A percentile compares a stretch with the other conserved stretches of the same genome.
Evolutionary conservation across 2,113 vertebrate genomes (phyloP).

Genomic region (Mungos mungo): DNA sequence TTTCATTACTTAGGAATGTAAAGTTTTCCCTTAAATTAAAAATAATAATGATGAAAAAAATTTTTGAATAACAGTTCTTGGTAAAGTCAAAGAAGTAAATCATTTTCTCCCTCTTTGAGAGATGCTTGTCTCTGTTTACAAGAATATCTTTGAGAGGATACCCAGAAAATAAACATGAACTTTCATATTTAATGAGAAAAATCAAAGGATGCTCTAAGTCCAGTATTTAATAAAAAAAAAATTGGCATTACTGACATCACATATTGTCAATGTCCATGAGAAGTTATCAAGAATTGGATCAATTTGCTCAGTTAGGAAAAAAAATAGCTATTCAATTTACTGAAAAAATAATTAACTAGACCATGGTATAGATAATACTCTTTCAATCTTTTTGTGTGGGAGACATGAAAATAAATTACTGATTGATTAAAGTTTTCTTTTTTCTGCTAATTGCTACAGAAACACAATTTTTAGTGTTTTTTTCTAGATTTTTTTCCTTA

Average conservation of each 20-base stretch:
- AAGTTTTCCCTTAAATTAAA: constrained; percentile 57
- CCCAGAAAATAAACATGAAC: constrained; percentile 50
- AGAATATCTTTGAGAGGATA: constrained; percentile 52
- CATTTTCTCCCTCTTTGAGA: constrained; percentile 46
- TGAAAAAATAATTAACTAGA: not conserved
- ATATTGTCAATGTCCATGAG: not conserved
- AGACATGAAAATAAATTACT: not conserved
- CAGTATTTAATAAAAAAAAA: constrained; percentile 68
- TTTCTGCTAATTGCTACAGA: not conserved
- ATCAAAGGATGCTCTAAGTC: constrained; percentile 26
- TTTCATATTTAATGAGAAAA: constrained; percentile 67
- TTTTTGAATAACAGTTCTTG: constrained; percentile 58
- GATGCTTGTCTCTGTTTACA: constrained; percentile 64
- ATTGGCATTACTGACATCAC: not conserved
- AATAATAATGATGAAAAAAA: constrained; percentile 67
- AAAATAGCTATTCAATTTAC: not conserved
- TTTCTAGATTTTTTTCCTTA: not conserved
- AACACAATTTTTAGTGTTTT: not conserved
- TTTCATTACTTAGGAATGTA: not conserved
- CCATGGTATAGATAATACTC: not conserved
- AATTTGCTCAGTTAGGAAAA: not conserved
- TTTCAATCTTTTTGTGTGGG: not conserved
- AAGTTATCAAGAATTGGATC: not conserved
- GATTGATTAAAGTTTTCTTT: not conserved
- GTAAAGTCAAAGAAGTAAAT: constrained; percentile 64